Conservation (phyloP, 2,113 vertebrate genomes). For the Oxyura jamaicensis region DNA sequence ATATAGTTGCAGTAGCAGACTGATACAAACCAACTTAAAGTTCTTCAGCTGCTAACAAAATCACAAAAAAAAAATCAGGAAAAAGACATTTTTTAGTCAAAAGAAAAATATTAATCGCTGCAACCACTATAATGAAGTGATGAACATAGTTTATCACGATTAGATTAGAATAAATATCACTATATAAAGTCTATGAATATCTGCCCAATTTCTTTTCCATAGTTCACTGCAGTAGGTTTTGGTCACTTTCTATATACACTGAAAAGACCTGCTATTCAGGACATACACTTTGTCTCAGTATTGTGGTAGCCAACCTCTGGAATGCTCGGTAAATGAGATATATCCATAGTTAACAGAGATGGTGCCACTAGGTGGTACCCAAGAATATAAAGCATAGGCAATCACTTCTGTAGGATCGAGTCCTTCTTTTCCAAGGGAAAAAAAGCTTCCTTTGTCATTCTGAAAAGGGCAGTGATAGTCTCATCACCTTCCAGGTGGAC, state of each 20-base stretch:
- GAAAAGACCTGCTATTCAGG: not conserved
- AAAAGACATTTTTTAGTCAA: not conserved
- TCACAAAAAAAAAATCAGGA: not conserved
- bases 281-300: not conserved
- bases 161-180: not conserved
- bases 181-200: not conserved
- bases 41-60: not conserved
- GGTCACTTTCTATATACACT: not conserved
- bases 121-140: accelerated
- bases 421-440: not conserved
- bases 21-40: not conserved
- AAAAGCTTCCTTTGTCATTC: not conserved
- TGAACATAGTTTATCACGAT: not conserved
- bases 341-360: not conserved
- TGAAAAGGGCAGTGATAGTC: not conserved
- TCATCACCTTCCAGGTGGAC: not conserved
- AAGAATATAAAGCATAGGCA: constrained; percentile 46
- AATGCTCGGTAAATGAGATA: not conserved
- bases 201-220: not conserved
- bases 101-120: not conserved
- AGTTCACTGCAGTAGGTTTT: not conserved
- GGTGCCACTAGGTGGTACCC: constrained; percentile 65
- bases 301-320: not conserved
- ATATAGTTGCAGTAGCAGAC: not conserved
- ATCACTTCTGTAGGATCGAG: not conserved